A percentile compares a stretch with the other conserved stretches of the same genome.
Conservation (phyloP, 2,888 invertebrate genomes). For the Nymphalis urticae region DNA sequence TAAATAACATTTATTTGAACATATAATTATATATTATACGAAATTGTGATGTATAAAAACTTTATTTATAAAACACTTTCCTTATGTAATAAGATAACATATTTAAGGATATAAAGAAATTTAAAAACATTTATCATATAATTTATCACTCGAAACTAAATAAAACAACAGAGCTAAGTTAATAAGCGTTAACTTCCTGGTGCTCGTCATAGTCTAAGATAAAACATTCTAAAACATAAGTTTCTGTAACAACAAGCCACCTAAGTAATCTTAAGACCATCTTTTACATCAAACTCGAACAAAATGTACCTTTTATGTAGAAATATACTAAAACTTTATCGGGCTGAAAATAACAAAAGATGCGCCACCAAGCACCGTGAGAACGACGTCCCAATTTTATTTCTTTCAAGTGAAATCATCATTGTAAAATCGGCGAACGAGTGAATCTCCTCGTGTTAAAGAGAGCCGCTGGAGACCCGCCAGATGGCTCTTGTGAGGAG, state of each 20-base stretch:
- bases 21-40: no score
- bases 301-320: slow-evolving; percentile 17
- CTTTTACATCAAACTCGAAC: slow-evolving; percentile 2
- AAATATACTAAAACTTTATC: slow-evolving; percentile 30
- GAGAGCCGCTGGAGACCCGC: slow-evolving; percentile 70
- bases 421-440: slow-evolving; percentile 55
- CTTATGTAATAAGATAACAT: no score
- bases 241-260: slow-evolving; percentile 6
- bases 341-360: slow-evolving; percentile 34
- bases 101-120: no score
- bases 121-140: no score
- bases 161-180: no score
- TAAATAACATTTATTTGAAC: no score
- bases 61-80: no score
- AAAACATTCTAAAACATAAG: not conserved
- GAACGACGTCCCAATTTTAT: slow-evolving; percentile 47
- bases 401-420: slow-evolving; percentile 48
- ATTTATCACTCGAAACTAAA: no score
- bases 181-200: no score
- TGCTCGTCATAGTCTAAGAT: not conserved
- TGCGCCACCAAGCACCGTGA: slow-evolving; percentile 36
- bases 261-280: slow-evolving; percentile 8
- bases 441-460: slow-evolving; percentile 60
- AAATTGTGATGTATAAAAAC: no score
- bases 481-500: slow-evolving; percentile 72